Evolutionary conservation across 1,140 invertebrate species (phyloP), one percentile per base, ranked within the genome.

Genomic region (Drosophila ogumai): DNA sequence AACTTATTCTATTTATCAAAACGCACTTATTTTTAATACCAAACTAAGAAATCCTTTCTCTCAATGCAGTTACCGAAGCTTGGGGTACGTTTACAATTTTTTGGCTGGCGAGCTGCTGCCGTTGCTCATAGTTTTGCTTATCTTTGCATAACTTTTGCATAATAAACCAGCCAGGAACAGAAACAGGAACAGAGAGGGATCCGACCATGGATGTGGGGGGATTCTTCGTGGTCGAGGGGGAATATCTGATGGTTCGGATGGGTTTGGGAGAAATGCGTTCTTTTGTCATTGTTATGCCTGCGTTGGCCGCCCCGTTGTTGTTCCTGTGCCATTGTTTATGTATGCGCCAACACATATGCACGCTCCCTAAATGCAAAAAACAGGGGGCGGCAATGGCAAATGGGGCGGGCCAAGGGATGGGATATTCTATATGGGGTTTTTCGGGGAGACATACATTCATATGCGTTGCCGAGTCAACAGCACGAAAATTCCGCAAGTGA

Each of bases 111-210:
- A 88, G 82, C 84, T 87, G 80, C 84, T 88, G 85, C 78, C 77
- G 85, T 73, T 88, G 85, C 85, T 88, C 84, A 88, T 88, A 88
- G 85, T 90, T 90, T 90, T 90, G 85, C 85, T 90, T 90, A 90
- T 90, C 85, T 90, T 90, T 90, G 85, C 85, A 90, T 90, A 90
- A 90, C 85, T 90, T 90, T 90, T 90, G 85, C 85, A 90, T 90
- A 90, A 90, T 90, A 90, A 90, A 90, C 85, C 85, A 90, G 81
- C 80, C 84, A 71, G 84, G 61, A 73, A 72, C 58, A 68, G 63
- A 68, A 44, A 60, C 49, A 81, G 75, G 57, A 64, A 49, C 52
- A 44, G 60, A 50, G 34, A 46, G 52, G 34, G 13, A 38, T n/a
- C n/a, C 52, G 15, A 34, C 64, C 61, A 56, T 38, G 56, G 63